Base-by-base conservation (phyloP, 2,797 vertebrate genomes). In the Silurus lanzhouensis region DNA sequence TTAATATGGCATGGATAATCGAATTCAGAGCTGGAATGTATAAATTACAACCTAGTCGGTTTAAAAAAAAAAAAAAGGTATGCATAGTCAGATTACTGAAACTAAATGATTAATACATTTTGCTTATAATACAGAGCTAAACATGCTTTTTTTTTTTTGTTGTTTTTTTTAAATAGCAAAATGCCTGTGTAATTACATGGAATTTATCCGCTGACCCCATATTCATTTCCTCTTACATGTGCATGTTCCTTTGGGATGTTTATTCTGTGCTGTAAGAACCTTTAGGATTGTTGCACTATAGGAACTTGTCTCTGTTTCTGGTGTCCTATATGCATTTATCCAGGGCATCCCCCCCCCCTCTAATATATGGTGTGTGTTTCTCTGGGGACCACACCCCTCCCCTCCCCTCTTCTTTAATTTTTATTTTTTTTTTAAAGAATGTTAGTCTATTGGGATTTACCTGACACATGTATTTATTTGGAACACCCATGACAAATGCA, bases 1-100 rank as follows among this genome's bases (percentile, higher is more conserved):
- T 80, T 66, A 66, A 66, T 64, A 52, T 46, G n/a, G 61, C 38
- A 27, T 10, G 22, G 22, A 80, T 66, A 80, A 80, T 80, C 8
- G 5, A 66, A 79, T 48, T 79, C 77, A 79, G 76, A 46, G 31
- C 19, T 46, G 77, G 31, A n/a, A 63, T 63, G 25, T 48, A 48
- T 46, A 77, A 20, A 58, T 75, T 75, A 72, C 70, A 48, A 48
- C 70, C 15, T 70, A 46, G 20, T 5, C 1, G 9, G 68, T 22
- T 44, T 31, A 19, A 44, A 38, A 31, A 25, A 64, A 31, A 22
- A 46, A 72, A 48, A 52, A 74, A 31, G 31, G 31, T 31, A 31
- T 31, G 31, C 31, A 31, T 31, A 31, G 31, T 31, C 31, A 31
- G 3, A 3, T 31, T 31, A 31, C 31, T 31, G 31, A 31, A 31